Conservation (phyloP, 23 tunicate genomes). For the Halocynthia aurantium region DNA sequence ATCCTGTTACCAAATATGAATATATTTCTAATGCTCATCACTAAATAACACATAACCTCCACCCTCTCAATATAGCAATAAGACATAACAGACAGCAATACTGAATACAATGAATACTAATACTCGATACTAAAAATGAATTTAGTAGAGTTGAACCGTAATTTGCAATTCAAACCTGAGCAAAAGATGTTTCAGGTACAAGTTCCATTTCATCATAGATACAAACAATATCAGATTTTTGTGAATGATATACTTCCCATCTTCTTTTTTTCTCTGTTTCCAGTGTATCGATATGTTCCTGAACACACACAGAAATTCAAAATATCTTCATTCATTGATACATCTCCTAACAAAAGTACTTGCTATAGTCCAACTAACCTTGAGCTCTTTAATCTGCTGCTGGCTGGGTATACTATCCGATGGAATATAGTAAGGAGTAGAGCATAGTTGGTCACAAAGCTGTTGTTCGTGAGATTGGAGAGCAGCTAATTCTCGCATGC, state of each 20-base stretch:
- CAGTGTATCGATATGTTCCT: slow-evolving; percentile 83
- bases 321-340: no score
- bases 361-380: slow-evolving; percentile 19
- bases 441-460: slow-evolving; percentile 74
- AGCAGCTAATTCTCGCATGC: slow-evolving; percentile 47
- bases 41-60: neutral
- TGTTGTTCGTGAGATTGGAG: slow-evolving; percentile 66
- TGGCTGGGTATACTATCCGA: slow-evolving; percentile 61
- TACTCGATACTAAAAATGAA: neutral
- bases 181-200: slow-evolving; percentile 76
- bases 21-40: neutral
- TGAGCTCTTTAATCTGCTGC: slow-evolving; percentile 45
- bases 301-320: neutral
- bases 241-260: slow-evolving; percentile 28
- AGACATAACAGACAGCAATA: neutral
- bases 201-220: slow-evolving; percentile 68
- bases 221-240: slow-evolving; percentile 61
- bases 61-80: slow-evolving; percentile 1
- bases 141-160: neutral
- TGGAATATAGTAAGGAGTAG: slow-evolving; percentile 77
- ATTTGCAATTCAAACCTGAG: slow-evolving; percentile 32
- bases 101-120: neutral
- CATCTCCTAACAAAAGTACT: no score
- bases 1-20: slow-evolving; percentile 1
- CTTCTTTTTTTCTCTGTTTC: slow-evolving; percentile 63